These are phyloP conservation scores for Stichopus chloronotus DNA, from an alignment of 35 echinoderm and acorn worm genomes.

Conservation along the genomic window DNA sequence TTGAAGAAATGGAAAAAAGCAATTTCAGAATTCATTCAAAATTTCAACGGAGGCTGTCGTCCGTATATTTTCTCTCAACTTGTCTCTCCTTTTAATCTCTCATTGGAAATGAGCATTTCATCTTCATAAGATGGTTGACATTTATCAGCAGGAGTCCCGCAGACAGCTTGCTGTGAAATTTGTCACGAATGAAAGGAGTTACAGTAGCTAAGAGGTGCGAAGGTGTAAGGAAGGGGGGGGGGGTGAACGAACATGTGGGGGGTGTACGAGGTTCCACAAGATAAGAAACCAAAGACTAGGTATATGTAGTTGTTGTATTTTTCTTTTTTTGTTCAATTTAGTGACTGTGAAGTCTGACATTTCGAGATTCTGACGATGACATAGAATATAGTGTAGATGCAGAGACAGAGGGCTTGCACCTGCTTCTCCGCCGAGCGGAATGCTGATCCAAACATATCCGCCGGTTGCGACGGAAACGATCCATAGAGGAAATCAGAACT, in stretches of 20 bases:
- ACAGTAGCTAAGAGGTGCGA: not conserved
- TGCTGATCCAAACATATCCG: too few relatives aligned
- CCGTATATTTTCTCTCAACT: not conserved
- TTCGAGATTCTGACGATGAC: too few relatives aligned
- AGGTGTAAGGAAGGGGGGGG: not conserved
- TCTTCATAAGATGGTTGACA: not conserved
- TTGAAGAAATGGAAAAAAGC: not conserved
- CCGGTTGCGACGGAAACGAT: too few relatives aligned
- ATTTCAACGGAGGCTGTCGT: not conserved
- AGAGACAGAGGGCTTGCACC: too few relatives aligned
- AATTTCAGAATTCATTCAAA: not conserved
- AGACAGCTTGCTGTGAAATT: conserved; percentile 1
- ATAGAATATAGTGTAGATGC: too few relatives aligned
- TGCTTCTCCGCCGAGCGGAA: too few relatives aligned
- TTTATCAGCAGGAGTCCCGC: not conserved
- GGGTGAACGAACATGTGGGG: too few relatives aligned
- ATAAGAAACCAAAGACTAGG: too few relatives aligned
- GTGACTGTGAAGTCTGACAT: too few relatives aligned
- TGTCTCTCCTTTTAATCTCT: not conserved
- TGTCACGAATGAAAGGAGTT: not conserved
- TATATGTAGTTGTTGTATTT: too few relatives aligned
- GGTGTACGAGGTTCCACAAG: not conserved
- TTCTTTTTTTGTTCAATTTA: too few relatives aligned
- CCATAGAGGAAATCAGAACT: too few relatives aligned
- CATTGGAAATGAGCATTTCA: not conserved